These are phyloP conservation scores for Oophaga sylvatica DNA, from an alignment of 2,797 vertebrate species.

Conservation along the genomic window DNA sequence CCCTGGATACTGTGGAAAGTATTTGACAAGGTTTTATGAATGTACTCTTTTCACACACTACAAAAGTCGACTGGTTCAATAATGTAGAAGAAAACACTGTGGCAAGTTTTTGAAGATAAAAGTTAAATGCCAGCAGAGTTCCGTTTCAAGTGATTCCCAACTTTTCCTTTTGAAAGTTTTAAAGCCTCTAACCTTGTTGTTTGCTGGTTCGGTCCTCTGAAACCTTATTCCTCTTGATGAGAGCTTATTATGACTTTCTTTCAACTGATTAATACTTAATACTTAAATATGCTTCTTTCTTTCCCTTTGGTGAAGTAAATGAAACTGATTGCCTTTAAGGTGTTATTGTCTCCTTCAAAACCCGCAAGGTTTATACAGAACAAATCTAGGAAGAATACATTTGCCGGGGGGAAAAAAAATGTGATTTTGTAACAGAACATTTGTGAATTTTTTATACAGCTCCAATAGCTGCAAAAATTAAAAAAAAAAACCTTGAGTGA, in stretches of 20 bases:
- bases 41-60: conserved; percentile 42
- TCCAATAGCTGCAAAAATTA: background rate
- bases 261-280: conserved; percentile 28
- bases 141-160: conserved; percentile 55
- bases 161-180: conserved; percentile 53
- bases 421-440: conserved; percentile 1
- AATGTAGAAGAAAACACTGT: conserved; percentile 59
- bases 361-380: background rate
- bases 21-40: conserved; percentile 62
- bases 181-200: conserved; percentile 56
- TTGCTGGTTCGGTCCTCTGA: conserved; percentile 32
- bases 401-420: background rate
- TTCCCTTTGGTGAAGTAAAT: conserved; percentile 22
- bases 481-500: background rate
- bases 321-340: conserved; percentile 25
- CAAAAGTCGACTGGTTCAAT: conserved; percentile 65
- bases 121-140: conserved; percentile 55
- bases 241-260: conserved; percentile 38
- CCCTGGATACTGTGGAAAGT: conserved; percentile 62
- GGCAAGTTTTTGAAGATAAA: conserved; percentile 60
- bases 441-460: background rate
- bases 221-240: conserved; percentile 26
- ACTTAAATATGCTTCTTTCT: conserved; percentile 1
- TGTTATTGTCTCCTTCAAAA: conserved; percentile 22
- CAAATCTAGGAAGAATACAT: background rate